phyloP scores from a whole-genome alignment of 2,113 vertebrate species.

The Megaceryle maxima region DNA sequence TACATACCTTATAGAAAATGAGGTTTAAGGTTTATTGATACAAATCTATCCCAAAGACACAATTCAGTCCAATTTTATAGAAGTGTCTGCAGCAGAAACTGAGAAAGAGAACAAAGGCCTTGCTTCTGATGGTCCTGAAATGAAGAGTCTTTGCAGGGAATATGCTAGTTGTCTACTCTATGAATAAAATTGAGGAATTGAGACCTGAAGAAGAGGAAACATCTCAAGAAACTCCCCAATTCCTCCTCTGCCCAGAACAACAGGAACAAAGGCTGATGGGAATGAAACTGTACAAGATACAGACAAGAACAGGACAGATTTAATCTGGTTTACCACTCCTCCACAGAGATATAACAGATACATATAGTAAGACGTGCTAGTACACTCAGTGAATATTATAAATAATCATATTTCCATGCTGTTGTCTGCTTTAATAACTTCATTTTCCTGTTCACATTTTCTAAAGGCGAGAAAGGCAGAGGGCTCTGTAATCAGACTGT shows the following conservation, averaged over 20 bases:
- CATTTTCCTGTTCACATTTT: background rate
- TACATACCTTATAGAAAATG: background rate
- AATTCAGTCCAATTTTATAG: background rate
- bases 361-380: background rate
- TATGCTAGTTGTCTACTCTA: background rate
- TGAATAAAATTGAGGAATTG: slow-evolving; percentile 45
- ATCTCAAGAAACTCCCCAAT: background rate
- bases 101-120: background rate
- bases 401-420: background rate
- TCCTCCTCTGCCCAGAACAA: background rate
- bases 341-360: background rate
- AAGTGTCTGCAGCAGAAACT: background rate
- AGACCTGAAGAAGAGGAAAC: slow-evolving; percentile 45
- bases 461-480: background rate
- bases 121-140: background rate
- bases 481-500: background rate
- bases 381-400: background rate
- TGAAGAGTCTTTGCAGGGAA: background rate
- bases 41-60: background rate
- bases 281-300: background rate
- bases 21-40: background rate
- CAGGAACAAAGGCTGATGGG: background rate
- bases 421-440: background rate
- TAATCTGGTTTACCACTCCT: background rate
- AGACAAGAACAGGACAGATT: background rate